Percentiles rank a stretch among this genome's conserved stretches.
Conservation (phyloP, 2,888 invertebrate genomes). For the Esperia sulphurella region DNA sequence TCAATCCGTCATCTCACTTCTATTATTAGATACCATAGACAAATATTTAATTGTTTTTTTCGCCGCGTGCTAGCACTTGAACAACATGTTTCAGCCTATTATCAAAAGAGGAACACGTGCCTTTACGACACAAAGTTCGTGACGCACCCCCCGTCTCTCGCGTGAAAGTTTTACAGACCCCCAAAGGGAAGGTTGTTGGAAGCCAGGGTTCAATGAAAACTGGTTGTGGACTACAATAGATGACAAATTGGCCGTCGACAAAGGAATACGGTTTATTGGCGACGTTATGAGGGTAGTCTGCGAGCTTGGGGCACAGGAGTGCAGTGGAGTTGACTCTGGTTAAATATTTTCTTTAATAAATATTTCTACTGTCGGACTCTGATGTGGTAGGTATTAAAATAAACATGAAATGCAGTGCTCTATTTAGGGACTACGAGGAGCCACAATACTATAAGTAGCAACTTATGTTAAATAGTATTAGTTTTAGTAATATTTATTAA, state of each 20-base stretch:
- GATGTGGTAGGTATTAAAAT: no score
- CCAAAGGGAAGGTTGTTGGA: background rate
- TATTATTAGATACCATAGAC: constrained; percentile 32
- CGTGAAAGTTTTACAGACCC: background rate
- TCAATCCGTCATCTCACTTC: constrained; percentile 21
- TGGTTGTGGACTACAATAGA: constrained; percentile 46
- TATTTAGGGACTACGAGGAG: no score
- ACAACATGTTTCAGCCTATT: constrained; percentile 44
- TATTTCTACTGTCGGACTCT: background rate
- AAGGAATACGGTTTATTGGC: constrained; percentile 74
- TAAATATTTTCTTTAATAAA: no score
- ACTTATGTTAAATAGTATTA: no score
- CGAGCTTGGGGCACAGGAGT: constrained; percentile 39
- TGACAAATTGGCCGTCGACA: constrained; percentile 72
- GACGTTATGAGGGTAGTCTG: constrained; percentile 68
- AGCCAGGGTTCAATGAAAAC: background rate
- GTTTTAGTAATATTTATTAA: no score
- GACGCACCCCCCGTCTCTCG: background rate
- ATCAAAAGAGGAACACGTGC: constrained; percentile 10
- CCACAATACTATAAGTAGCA: no score
- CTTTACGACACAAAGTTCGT: background rate
- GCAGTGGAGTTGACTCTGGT: constrained; percentile 22
- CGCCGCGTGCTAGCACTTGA: constrained; percentile 64
- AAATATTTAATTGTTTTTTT: constrained; percentile 64
- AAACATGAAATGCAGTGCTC: no score